phyloP scores from a whole-genome alignment of 2,113 vertebrate species.

The Nyctereutes procyonoides region DNA sequence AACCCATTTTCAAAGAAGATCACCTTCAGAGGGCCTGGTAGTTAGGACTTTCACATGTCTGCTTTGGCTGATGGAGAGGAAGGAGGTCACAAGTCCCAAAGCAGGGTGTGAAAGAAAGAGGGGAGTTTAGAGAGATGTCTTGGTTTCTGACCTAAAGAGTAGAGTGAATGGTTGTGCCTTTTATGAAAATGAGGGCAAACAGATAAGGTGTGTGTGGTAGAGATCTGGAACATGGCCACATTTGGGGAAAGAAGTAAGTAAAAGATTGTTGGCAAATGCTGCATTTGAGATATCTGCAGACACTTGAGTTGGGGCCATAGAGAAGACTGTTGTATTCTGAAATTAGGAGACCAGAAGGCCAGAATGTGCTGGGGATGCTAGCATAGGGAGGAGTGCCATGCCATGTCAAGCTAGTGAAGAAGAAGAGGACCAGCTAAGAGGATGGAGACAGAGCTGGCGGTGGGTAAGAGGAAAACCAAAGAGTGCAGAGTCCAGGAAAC shows the following conservation, averaged over 20 bases:
- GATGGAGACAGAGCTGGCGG: not conserved
- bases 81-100: too few species aligned
- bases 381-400: not conserved
- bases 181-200: not conserved
- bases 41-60: not conserved
- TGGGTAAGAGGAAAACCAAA: not conserved
- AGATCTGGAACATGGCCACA: not conserved
- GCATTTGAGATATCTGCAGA: not conserved
- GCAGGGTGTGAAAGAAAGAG: not conserved
- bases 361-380: not conserved
- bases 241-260: not conserved
- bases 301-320: not conserved
- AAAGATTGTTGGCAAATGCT: not conserved
- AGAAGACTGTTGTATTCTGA: not conserved
- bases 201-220: too few species aligned
- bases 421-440: not conserved
- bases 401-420: not conserved
- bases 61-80: too few species aligned
- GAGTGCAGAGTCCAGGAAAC: not conserved
- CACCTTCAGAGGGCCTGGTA: not conserved
- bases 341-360: not conserved
- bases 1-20: not conserved
- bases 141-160: not conserved
- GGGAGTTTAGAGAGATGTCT: not conserved
- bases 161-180: not conserved